Conservation (phyloP, 2,113 vertebrate species). For the Gopherus evgoodei region DNA sequence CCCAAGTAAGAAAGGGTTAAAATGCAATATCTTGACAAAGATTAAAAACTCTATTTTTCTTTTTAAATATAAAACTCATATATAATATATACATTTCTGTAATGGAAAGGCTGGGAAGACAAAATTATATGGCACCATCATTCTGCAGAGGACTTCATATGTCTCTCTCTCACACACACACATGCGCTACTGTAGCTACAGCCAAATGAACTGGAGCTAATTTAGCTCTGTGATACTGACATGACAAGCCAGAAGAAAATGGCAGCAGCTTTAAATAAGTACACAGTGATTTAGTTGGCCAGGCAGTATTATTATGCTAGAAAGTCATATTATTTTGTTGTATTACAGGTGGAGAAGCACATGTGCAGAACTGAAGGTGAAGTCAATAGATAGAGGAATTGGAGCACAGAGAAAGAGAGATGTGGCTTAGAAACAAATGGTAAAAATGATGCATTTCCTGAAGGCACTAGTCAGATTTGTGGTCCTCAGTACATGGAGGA, state of each 20-base stretch:
- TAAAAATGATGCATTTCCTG: neutral
- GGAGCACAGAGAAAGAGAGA: neutral
- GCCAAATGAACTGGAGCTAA: neutral
- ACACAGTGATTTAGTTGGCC: neutral
- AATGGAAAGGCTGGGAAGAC: neutral
- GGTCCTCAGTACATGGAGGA: neutral
- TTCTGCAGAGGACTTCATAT: neutral
- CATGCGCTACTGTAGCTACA: neutral
- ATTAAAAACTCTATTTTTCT: neutral
- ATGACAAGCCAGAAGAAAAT: neutral
- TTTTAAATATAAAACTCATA: neutral
- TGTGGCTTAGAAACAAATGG: neutral
- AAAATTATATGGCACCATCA: neutral
- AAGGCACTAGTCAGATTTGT: neutral
- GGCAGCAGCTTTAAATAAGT: neutral
- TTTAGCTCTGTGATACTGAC: neutral
- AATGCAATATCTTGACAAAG: neutral
- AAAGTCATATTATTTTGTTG: neutral
- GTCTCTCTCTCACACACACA: neutral
- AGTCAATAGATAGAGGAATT: neutral
- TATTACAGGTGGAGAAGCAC: neutral
- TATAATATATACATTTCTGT: neutral
- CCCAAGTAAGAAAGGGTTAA: neutral
- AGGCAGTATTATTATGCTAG: neutral
- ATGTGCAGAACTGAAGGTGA: neutral